Conservation (phyloP, 2,797 vertebrate species). For the Myripristis murdjan region DNA sequence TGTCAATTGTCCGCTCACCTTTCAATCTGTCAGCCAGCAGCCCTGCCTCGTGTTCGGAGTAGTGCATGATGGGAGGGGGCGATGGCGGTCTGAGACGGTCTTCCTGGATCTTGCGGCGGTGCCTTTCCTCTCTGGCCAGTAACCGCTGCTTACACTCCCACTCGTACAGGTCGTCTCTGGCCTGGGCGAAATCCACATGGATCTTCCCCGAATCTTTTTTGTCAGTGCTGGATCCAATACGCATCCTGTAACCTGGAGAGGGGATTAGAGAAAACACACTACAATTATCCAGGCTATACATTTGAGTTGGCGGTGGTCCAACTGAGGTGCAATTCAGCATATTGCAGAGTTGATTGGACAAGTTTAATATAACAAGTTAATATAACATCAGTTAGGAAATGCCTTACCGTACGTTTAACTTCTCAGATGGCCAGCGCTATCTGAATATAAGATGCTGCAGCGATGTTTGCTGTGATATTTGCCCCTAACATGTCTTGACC, state of each 20-base stretch:
- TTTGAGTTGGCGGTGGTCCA: too few species aligned
- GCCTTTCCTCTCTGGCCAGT: constrained; percentile 94
- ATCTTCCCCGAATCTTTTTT: constrained; percentile 95
- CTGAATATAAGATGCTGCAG: too few species aligned
- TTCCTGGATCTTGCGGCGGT: constrained; percentile 92
- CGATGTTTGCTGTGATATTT: too few species aligned
- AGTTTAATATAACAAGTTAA: too few species aligned
- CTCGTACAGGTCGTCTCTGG: constrained; percentile 95
- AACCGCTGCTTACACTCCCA: constrained; percentile 97
- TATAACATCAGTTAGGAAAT: too few species aligned
- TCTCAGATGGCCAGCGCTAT: too few species aligned
- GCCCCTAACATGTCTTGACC: too few species aligned
- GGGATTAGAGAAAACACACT: neutral
- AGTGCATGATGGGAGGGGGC: constrained; percentile 94
- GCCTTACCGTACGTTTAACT: too few species aligned
- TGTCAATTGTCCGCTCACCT: constrained; percentile 53
- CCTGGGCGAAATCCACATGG: constrained; percentile 97
- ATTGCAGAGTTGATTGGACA: too few species aligned
- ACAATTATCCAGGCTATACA: too few species aligned
- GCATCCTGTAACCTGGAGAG: constrained; percentile 91
- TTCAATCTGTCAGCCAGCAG: constrained; percentile 83
- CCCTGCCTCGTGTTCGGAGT: constrained; percentile 92
- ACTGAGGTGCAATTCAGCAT: neutral
- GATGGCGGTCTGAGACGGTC: constrained; percentile 92
- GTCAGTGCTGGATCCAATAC: constrained; percentile 96